A percentile compares a stretch with the other conserved stretches of the same genome.
Evolutionary conservation across 2,797 vertebrate genomes (phyloP).

Genomic region (Halcyon chelicuti): DNA sequence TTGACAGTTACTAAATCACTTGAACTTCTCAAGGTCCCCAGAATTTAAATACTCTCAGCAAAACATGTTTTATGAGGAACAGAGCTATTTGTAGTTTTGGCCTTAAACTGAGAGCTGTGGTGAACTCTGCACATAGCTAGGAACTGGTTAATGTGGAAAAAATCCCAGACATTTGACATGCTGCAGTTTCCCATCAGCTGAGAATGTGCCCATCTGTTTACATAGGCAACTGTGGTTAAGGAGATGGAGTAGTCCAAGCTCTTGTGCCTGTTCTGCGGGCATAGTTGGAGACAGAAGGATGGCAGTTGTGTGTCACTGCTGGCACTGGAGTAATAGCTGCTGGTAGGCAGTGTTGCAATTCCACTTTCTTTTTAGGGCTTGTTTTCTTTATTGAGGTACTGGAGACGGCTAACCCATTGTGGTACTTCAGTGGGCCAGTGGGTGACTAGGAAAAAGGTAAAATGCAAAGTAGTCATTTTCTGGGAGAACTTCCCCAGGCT

Average conservation of each 20-base stretch:
- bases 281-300: background rate
- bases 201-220: accelerated
- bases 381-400: background rate
- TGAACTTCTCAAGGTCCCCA: background rate
- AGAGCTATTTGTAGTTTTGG: background rate
- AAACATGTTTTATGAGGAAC: background rate
- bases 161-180: background rate
- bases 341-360: background rate
- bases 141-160: background rate
- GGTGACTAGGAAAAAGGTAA: background rate
- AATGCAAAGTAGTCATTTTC: background rate
- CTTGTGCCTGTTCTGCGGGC: background rate
- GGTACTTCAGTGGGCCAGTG: background rate
- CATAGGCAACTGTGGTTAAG: background rate
- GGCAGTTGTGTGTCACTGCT: background rate
- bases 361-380: background rate
- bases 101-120: background rate
- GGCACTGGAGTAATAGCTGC: background rate
- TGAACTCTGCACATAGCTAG: accelerated
- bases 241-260: background rate
- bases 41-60: background rate
- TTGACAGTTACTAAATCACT: background rate
- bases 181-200: accelerated
- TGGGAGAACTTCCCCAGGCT: background rate
- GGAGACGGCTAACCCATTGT: background rate